Evolutionary conservation across 1,140 invertebrate genomes (phyloP).

Genomic region (Pachypsylla venusta): DNA sequence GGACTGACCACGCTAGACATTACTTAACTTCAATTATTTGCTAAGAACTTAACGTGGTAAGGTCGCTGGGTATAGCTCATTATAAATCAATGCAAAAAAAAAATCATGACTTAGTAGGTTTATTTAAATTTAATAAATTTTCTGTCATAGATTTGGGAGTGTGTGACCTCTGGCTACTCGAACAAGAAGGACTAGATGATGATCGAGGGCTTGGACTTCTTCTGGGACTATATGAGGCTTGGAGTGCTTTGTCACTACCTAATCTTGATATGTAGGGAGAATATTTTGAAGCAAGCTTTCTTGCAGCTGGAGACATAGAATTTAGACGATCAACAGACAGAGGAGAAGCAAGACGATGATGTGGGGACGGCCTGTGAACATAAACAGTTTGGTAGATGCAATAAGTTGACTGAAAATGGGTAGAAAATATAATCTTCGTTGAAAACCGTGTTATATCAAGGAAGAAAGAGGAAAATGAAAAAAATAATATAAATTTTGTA

Average conservation of each 20-base stretch:
- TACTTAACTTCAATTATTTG: too few species aligned
- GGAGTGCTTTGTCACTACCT: constrained; percentile 35
- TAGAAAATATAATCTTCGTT: constrained; percentile 17
- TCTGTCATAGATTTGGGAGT: too few species aligned
- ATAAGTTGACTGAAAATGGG: constrained; percentile 1
- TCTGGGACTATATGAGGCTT: constrained; percentile 38
- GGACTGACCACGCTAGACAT: too few species aligned
- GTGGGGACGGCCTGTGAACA: constrained; percentile 35
- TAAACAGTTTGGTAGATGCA: constrained; percentile 21
- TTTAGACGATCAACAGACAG: constrained; percentile 54
- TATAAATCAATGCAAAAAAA: too few species aligned
- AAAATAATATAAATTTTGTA: constrained; percentile 13
- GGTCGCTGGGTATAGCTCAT: too few species aligned
- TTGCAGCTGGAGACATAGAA: constrained; percentile 88
- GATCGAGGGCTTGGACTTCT: constrained; percentile 19
- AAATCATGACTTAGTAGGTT: too few species aligned
- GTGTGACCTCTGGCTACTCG: too few species aligned
- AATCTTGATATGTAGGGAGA: constrained; percentile 40
- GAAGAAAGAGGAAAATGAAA: background rate
- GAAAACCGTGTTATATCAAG: background rate
- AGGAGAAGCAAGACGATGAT: constrained; percentile 36
- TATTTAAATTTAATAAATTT: too few species aligned
- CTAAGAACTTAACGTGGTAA: too few species aligned
- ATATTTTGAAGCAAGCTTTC: constrained; percentile 38
- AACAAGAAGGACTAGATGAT: too few species aligned